phyloP scores from a whole-genome alignment of 2,113 vertebrate genomes.

The Morone chrysops region DNA sequence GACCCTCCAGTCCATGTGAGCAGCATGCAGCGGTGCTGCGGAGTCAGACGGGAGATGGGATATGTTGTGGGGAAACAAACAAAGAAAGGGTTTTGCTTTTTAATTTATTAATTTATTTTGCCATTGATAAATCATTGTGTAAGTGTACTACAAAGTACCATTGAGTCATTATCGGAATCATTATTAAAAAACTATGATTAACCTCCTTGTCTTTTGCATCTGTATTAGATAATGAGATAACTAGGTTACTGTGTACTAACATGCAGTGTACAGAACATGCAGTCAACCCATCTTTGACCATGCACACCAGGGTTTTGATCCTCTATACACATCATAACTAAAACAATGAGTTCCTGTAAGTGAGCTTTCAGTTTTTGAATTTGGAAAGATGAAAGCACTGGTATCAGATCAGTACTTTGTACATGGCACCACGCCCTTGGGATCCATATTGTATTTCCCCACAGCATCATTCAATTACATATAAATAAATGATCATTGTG shows the following conservation, averaged over 20 bases:
- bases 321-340: background rate
- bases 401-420: too few relatives aligned
- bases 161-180: conserved; percentile 91
- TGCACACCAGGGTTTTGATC: background rate
- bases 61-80: background rate
- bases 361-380: background rate
- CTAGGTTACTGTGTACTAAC: background rate
- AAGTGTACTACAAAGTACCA: conserved; percentile 90
- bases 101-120: conserved; percentile 86
- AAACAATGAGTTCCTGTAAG: background rate
- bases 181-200: conserved; percentile 89
- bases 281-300: background rate
- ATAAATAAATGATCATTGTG: background rate
- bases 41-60: conserved; percentile 31
- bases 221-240: background rate
- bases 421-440: background rate
- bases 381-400: too few relatives aligned
- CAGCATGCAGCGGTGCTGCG: conserved; percentile 16
- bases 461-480: background rate
- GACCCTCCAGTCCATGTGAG: conserved; percentile 30
- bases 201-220: conserved; percentile 47
- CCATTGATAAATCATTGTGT: conserved; percentile 89
- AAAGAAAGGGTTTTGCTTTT: conserved; percentile 74
- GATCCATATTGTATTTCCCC: background rate
- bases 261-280: background rate